Evolutionary conservation across 2,888 invertebrate species (phyloP).

Genomic region (Holacanthella duospinosa): DNA sequence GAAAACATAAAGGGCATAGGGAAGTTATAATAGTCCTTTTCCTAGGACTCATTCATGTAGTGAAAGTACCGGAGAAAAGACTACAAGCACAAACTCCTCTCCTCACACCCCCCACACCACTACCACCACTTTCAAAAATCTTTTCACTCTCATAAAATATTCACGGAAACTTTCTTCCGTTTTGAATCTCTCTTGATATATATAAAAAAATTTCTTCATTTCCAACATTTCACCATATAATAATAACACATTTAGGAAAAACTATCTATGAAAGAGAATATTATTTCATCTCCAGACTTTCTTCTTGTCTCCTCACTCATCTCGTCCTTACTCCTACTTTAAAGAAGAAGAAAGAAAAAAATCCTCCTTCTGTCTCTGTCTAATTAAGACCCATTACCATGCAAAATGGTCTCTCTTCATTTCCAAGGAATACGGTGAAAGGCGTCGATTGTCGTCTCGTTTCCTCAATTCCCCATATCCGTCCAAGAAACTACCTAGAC

Average conservation of each 20-base stretch:
- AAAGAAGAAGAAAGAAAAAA: too few species aligned
- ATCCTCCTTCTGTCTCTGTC: slow-evolving; percentile 1
- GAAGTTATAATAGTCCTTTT: slow-evolving; percentile 3
- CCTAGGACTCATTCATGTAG: not conserved
- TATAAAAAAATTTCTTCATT: not conserved
- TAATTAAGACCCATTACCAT: slow-evolving; percentile 32
- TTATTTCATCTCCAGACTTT: not conserved
- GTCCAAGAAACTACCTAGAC: not conserved
- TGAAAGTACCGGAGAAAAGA: not conserved
- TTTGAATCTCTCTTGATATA: not conserved
- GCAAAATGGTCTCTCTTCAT: slow-evolving; percentile 31
- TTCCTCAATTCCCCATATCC: not conserved
- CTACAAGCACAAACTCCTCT: not conserved
- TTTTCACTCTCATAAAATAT: slow-evolving; percentile 1
- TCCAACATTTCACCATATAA: not conserved
- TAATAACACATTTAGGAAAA: not conserved
- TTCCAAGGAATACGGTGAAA: slow-evolving; percentile 13
- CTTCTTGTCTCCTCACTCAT: not conserved
- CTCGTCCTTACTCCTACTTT: not conserved
- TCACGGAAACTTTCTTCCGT: not conserved
- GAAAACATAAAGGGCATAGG: not conserved
- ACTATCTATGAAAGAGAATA: not conserved
- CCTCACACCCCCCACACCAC: not conserved
- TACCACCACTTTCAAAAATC: not conserved
- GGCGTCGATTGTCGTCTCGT: not conserved